Evolutionary conservation across 2,113 vertebrate genomes (phyloP).

Genomic region (Girardinichthys multiradiatus): DNA sequence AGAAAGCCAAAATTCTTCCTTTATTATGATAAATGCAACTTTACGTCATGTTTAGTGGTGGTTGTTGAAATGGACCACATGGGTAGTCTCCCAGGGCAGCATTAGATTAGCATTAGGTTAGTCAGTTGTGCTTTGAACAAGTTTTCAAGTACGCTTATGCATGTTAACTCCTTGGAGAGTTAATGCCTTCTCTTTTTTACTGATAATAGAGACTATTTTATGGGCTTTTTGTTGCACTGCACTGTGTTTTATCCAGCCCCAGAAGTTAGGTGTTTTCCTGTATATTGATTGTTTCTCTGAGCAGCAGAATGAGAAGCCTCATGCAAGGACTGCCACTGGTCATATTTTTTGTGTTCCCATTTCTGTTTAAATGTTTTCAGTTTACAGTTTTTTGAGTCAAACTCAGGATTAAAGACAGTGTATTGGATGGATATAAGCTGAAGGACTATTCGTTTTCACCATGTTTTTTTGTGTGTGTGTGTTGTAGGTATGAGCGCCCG

Average conservation of each 20-base stretch:
- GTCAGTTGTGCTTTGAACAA: background rate
- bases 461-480: slow-evolving; percentile 2
- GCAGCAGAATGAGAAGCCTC: too few relatives aligned
- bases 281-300: too few relatives aligned
- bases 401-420: slow-evolving; percentile 2
- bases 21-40: background rate
- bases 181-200: background rate
- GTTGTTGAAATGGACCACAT: background rate
- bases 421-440: slow-evolving; percentile 4
- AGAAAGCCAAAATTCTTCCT: background rate
- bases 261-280: background rate
- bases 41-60: background rate
- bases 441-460: background rate
- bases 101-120: too few relatives aligned
- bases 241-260: background rate
- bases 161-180: background rate
- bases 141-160: background rate
- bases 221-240: background rate
- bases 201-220: background rate
- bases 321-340: background rate
- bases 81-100: background rate
- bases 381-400: background rate
- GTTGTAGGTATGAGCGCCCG: slow-evolving; percentile 88
- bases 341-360: background rate
- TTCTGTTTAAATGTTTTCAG: background rate